Evolutionary conservation across 1,140 invertebrate genomes (phyloP).

Genomic region (Drosophila sechellia): DNA sequence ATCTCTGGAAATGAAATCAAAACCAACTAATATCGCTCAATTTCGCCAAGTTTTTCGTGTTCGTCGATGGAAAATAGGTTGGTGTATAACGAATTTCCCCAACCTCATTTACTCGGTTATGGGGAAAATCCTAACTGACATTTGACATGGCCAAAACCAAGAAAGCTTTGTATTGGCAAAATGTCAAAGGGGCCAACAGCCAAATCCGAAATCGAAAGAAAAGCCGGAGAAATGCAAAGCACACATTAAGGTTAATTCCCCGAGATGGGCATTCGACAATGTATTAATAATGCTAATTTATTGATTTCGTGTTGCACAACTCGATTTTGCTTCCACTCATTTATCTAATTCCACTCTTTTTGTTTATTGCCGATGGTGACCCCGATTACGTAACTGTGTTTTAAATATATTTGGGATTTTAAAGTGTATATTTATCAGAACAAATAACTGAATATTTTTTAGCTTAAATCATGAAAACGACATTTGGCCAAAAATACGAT

Average conservation of each 20-base stretch:
- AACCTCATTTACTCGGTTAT: constrained; percentile 1
- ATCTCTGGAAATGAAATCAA: not conserved
- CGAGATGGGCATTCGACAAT: constrained; percentile 19
- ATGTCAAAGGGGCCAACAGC: constrained; percentile 29
- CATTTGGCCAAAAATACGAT: no score
- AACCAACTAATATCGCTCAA: not conserved
- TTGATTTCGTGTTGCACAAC: constrained; percentile 30
- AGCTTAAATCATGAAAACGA: no score
- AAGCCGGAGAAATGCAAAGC: constrained; percentile 3
- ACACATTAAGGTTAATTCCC: constrained; percentile 48
- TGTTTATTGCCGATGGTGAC: not conserved
- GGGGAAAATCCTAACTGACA: constrained; percentile 45
- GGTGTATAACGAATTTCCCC: not conserved
- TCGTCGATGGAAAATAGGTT: constrained; percentile 25
- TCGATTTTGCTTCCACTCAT: constrained; percentile 1
- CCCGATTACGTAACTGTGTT: not conserved
- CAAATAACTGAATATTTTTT: no score
- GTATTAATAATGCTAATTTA: constrained; percentile 49
- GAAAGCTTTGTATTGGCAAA: constrained; percentile 34
- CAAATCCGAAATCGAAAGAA: constrained; percentile 19
- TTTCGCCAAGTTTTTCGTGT: not conserved
- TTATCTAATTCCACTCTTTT: constrained; percentile 2
- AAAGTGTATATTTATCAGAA: no score
- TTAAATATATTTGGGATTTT: no score
- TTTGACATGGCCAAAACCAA: constrained; percentile 36